These are phyloP conservation scores for Meriones unguiculatus DNA, from an alignment of 2,113 vertebrate species.

Conservation along the genomic window DNA sequence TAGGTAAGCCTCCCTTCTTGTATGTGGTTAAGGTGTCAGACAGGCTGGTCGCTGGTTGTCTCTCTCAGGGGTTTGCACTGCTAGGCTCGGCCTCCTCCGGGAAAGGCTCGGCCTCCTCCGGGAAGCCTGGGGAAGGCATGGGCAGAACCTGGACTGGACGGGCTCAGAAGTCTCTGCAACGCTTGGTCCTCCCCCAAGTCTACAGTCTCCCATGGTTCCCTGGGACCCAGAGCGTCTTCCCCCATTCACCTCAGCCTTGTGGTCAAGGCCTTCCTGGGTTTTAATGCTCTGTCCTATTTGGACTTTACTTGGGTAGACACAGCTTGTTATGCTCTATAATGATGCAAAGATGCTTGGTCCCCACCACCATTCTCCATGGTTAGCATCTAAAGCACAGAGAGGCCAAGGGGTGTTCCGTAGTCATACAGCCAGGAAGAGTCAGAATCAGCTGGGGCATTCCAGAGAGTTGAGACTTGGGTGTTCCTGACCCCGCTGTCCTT, in stretches of 20 bases:
- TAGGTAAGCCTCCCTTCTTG: constrained; percentile 63
- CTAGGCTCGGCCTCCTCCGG: constrained; percentile 20
- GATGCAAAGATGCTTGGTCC: fast-evolving
- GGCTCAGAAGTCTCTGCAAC: neutral
- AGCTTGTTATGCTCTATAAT: neutral
- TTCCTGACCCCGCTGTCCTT: neutral
- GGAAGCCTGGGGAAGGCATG: constrained; percentile 9
- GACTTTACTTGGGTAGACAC: neutral
- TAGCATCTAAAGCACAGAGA: neutral
- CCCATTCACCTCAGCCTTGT: neutral
- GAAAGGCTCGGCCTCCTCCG: neutral
- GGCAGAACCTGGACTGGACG: neutral
- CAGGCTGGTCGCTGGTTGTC: neutral
- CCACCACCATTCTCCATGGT: neutral
- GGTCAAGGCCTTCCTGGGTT: neutral
- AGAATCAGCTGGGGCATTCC: neutral
- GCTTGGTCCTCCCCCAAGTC: neutral
- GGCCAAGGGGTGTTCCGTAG: neutral
- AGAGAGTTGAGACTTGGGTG: neutral
- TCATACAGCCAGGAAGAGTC: neutral
- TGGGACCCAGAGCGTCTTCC: neutral
- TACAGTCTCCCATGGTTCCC: neutral
- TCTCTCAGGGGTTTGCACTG: constrained; percentile 43
- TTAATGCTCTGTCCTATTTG: neutral
- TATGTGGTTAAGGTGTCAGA: constrained; percentile 82